phyloP scores from a whole-genome alignment of 2,113 vertebrate species.

The Spermophilus dauricus region DNA sequence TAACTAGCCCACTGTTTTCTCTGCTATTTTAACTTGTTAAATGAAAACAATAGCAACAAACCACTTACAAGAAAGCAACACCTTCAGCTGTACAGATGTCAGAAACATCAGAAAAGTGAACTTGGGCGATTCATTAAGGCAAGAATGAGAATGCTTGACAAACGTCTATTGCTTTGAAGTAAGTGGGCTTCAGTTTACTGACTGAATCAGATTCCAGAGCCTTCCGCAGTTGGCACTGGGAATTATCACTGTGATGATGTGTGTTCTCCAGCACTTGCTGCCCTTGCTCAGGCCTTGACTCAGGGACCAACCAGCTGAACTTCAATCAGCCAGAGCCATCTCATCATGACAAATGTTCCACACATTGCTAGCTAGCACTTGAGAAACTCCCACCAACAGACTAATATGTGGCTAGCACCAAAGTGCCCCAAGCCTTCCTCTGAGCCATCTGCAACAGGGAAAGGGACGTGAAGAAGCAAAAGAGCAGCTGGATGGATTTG shows the following conservation, averaged over 20 bases:
- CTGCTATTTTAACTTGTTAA: background rate
- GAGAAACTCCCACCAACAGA: background rate
- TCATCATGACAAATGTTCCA: background rate
- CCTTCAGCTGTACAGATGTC: background rate
- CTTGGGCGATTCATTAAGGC: background rate
- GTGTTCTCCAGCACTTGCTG: background rate
- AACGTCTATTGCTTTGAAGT: background rate
- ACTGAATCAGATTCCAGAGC: background rate
- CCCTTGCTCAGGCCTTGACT: background rate
- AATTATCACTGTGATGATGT: background rate
- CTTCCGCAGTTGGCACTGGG: background rate
- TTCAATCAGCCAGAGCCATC: background rate
- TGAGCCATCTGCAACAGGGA: background rate
- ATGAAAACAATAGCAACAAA: background rate
- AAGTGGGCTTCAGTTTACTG: background rate
- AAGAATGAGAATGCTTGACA: background rate
- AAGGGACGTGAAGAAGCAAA: background rate
- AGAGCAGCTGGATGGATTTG: background rate
- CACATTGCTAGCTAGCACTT: fast-evolving
- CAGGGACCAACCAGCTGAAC: background rate
- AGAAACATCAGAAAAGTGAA: background rate
- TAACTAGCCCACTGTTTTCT: background rate
- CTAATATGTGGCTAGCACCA: background rate
- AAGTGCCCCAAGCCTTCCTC: background rate
- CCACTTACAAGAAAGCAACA: background rate